Conservation (phyloP, 2,888 invertebrate genomes). For the Spilarctia lutea region DNA sequence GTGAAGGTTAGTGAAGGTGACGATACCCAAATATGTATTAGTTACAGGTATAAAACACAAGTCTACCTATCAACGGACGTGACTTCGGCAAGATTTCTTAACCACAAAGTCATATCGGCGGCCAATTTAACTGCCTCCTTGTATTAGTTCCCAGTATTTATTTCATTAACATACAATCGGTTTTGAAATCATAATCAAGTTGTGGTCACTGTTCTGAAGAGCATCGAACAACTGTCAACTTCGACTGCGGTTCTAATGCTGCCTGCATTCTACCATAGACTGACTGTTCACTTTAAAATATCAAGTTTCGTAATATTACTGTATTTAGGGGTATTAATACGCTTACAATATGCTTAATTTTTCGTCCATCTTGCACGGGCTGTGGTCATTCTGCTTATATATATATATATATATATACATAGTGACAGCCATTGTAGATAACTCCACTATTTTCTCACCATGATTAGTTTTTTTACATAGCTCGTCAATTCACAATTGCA, state of each 20-base stretch:
- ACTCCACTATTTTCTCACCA: not conserved
- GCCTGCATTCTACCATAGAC: no score
- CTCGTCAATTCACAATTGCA: not conserved
- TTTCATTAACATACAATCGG: constrained; percentile 28
- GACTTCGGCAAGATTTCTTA: constrained; percentile 17
- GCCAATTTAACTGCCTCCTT: constrained; percentile 15
- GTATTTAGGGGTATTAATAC: no score
- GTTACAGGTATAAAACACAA: constrained; percentile 2
- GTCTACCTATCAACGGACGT: constrained; percentile 14
- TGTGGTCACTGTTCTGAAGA: constrained; percentile 11
- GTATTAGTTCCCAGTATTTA: constrained; percentile 20
- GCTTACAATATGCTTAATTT: no score
- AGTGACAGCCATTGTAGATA: no score
- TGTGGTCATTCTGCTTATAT: no score
- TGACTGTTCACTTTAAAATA: no score
- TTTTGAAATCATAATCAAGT: constrained; percentile 13
- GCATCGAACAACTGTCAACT: constrained; percentile 6
- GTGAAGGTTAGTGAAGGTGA: constrained; percentile 1
- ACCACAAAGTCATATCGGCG: constrained; percentile 12
- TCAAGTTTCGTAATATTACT: no score
- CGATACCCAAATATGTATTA: not conserved
- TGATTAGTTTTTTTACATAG: not conserved
- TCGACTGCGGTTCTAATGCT: not conserved
- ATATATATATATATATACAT: no score
- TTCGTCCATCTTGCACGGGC: no score